Conservation (phyloP, 2,888 invertebrate genomes). For the Ptilodon capucinus region DNA sequence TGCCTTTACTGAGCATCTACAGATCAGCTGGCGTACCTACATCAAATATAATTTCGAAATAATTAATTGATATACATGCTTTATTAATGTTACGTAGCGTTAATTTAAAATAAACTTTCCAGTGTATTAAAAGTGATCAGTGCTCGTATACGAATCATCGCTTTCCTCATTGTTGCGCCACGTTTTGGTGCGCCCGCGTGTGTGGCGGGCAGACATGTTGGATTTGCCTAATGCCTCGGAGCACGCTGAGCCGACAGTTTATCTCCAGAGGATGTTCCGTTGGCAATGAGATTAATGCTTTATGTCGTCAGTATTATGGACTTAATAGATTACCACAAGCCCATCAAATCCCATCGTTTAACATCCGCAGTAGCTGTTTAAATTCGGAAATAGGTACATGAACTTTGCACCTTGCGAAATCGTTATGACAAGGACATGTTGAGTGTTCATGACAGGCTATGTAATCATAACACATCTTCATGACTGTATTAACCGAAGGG, state of each 20-base stretch:
- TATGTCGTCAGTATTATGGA: background rate
- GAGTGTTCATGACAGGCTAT: too few relatives aligned
- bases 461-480: too few relatives aligned
- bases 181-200: slow-evolving; percentile 60
- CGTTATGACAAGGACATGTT: too few relatives aligned
- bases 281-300: background rate
- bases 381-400: background rate
- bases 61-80: too few relatives aligned
- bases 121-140: background rate
- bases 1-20: too few relatives aligned
- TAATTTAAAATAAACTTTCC: too few relatives aligned
- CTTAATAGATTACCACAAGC: background rate
- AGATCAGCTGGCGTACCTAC: too few relatives aligned
- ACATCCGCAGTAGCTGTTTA: background rate
- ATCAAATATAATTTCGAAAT: too few relatives aligned
- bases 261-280: slow-evolving; percentile 8
- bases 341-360: background rate
- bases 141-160: slow-evolving; percentile 21
- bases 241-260: slow-evolving; percentile 2
- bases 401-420: background rate
- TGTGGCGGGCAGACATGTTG: slow-evolving; percentile 43
- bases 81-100: too few relatives aligned
- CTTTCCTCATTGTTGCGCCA: slow-evolving; percentile 64
- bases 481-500: too few relatives aligned
- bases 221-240: slow-evolving; percentile 15